Conservation (phyloP, 2,888 invertebrate genomes). For the Lycaena phlaeas region DNA sequence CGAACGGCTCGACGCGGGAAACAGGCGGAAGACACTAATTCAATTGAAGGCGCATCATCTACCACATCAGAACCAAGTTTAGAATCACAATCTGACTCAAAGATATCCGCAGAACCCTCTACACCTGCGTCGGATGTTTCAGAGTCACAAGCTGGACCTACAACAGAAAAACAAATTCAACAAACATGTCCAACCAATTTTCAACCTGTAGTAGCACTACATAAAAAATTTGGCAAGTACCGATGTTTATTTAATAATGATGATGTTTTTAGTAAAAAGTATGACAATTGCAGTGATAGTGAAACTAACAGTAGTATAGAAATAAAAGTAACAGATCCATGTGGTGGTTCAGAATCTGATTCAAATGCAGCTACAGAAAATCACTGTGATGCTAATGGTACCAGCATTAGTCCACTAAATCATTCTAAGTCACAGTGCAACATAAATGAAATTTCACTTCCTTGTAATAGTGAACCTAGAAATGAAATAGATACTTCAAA, state of each 20-base stretch:
- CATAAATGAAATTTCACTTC: neutral
- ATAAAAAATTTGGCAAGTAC: conserved; percentile 74
- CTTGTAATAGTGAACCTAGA: neutral
- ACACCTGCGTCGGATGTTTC: conserved; percentile 18
- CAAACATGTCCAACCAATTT: conserved; percentile 11
- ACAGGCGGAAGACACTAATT: conserved; percentile 32
- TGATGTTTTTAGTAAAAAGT: conserved; percentile 43
- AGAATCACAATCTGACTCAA: conserved; percentile 21
- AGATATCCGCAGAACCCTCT: conserved; percentile 21
- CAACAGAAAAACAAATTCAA: conserved; percentile 30
- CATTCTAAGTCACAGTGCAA: conserved; percentile 19
- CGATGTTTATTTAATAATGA: conserved; percentile 62
- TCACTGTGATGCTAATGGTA: conserved; percentile 45
- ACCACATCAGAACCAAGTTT: conserved; percentile 25
- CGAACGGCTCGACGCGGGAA: conserved; percentile 54
- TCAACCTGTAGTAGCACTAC: conserved; percentile 46
- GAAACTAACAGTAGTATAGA: conserved; percentile 65
- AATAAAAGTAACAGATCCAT: conserved; percentile 52
- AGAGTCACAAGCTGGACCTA: conserved; percentile 23
- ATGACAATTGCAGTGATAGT: conserved; percentile 62
- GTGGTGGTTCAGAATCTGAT: conserved; percentile 65
- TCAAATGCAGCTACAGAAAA: conserved; percentile 54
- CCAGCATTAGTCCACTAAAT: conserved; percentile 38
- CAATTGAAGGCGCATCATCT: conserved; percentile 37
- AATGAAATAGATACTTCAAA: neutral